phyloP scores from a whole-genome alignment of 2,113 vertebrate genomes.

The Seriola dumerili region DNA sequence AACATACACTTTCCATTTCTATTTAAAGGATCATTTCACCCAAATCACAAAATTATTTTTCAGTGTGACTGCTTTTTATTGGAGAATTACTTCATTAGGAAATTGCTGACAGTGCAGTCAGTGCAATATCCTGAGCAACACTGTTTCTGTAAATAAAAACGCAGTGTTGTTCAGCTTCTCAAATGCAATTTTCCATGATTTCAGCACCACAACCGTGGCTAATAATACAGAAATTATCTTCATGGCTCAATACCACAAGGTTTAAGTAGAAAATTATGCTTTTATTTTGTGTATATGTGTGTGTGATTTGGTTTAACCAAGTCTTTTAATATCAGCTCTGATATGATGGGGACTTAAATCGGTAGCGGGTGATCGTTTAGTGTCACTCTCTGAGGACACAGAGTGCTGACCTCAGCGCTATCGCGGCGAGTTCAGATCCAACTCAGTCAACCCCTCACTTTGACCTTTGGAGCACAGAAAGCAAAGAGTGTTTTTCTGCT shows the following conservation, averaged over 20 bases:
- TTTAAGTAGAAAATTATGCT: neutral
- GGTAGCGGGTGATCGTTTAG: neutral
- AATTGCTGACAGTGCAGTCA: slow-evolving; percentile 11
- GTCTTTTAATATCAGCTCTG: neutral
- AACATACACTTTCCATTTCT: neutral
- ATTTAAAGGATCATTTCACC: slow-evolving; percentile 2
- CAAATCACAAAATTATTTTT: neutral
- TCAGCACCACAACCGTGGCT: neutral
- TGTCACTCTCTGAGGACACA: slow-evolving; percentile 15
- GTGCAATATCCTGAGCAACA: neutral
- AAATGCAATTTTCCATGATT: neutral
- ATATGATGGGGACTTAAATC: neutral
- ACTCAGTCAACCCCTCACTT: slow-evolving; percentile 59
- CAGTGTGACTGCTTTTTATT: neutral
- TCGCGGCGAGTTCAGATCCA: slow-evolving; percentile 53
- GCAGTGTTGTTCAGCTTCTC: slow-evolving; percentile 9
- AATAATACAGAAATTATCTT: slow-evolving; percentile 13
- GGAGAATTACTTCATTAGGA: neutral
- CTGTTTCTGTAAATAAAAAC: slow-evolving; percentile 5
- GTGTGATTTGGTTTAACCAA: neutral
- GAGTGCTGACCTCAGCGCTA: slow-evolving; percentile 49
- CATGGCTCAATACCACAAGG: neutral
- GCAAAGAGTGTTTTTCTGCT: slow-evolving; percentile 72
- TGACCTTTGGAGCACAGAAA: slow-evolving; percentile 77
- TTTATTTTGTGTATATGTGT: neutral